Base-by-base conservation (phyloP, 2,797 vertebrate species). In the Fundulus diaphanus region DNA sequence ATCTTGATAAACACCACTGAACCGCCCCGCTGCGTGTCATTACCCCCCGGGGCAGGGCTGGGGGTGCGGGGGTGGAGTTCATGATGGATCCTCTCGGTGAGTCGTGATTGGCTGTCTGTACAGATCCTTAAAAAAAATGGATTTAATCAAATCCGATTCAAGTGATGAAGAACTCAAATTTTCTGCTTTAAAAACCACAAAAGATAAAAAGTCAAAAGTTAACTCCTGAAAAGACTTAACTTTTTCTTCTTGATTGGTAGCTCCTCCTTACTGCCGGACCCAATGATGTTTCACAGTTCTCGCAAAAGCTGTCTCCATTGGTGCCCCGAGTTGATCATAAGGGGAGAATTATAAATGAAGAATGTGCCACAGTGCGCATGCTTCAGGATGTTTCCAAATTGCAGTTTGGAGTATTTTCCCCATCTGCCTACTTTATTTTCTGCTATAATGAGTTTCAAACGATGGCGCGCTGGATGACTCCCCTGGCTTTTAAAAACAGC, bases 361-460 rank as follows among this genome's bases (percentile, higher is more conserved):
- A 35, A 63, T 61, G 35, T 4, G 63, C 12, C 33, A 40, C 35
- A 57, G 48, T 73, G 52, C 2, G 16, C 1, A 56, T 2, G 22
- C 1, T 56, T 51, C 68, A 65, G 48, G 31, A 29, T 59, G 74
- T 79, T 80, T 81, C 85, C 70, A 24, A 83, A 49, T 63, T 73
- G 2, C 59, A 9, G 16, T n/a, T 31, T n/a, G 27, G 3, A 70
- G 77, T 33, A 46, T 7, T 24, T 65, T 61, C 68, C 33, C 29
- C 11, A 13, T 20, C 1, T 37, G 13, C 59, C 37, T 57, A 15
- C 29, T 70, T 75, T 44, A 35, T 75, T 70, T 81, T 6, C 69
- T 33, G 4, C 52, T 74, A 6, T 51, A 59, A 70, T 75, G 37
- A 72, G 3, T 6, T 67, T 66, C 3, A 2, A 57, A 7, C 35